Percentiles rank a stretch among this genome's conserved stretches.
phyloP scores from a whole-genome alignment of 2,797 vertebrate genomes.

The Lacerta agilis region DNA sequence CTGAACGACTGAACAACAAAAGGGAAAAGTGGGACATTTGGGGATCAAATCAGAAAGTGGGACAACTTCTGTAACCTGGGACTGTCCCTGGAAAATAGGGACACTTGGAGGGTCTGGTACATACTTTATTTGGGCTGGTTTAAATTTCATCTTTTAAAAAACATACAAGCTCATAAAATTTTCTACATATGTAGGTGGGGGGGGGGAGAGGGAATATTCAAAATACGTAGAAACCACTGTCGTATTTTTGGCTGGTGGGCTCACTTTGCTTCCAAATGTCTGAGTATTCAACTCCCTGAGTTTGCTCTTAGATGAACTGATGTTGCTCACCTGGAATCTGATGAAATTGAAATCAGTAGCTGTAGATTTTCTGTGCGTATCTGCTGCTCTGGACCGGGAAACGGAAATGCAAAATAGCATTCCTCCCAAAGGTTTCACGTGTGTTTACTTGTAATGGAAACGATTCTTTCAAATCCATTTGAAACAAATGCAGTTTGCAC shows the following conservation, averaged over 20 bases:
- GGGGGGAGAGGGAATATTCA: too few species aligned
- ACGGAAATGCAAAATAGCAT: background rate
- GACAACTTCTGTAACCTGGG: too few species aligned
- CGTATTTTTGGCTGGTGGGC: background rate
- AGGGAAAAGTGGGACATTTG: too few species aligned
- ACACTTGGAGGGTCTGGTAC: too few species aligned
- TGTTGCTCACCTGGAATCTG: background rate
- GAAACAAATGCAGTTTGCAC: conserved; percentile 9
- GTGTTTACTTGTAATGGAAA: background rate
- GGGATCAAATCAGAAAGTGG: too few species aligned
- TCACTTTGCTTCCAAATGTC: too few species aligned
- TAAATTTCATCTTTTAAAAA: too few species aligned
- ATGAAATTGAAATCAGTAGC: background rate
- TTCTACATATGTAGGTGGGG: background rate
- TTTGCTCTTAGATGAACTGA: background rate
- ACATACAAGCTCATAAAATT: background rate
- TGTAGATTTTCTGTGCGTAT: background rate
- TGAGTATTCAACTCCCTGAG: background rate
- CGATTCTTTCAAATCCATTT: background rate
- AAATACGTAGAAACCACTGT: background rate
- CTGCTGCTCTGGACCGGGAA: background rate
- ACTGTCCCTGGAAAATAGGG: too few species aligned
- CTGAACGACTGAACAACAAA: too few species aligned
- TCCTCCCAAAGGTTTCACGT: background rate
- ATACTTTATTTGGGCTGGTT: background rate